phyloP scores from a whole-genome alignment of 2,888 invertebrate species.

The Muscina levida region DNA sequence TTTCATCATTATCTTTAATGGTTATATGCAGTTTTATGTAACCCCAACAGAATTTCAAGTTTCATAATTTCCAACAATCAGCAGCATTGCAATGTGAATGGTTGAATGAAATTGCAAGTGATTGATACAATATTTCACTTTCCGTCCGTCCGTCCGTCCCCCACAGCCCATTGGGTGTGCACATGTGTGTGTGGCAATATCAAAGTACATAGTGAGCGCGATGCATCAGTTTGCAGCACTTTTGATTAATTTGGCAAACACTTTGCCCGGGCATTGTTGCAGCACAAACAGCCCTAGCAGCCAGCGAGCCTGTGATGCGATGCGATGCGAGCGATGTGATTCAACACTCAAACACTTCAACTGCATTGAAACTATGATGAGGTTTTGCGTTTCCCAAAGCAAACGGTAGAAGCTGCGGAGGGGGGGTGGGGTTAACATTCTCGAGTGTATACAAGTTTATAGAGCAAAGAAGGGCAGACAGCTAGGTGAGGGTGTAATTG shows the following conservation, averaged over 20 bases:
- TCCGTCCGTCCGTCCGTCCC: neutral
- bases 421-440: neutral
- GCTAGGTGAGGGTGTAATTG: constrained; percentile 34
- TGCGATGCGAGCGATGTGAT: neutral
- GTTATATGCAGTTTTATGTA: too few relatives aligned
- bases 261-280: constrained; percentile 23
- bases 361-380: constrained; percentile 18
- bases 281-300: neutral
- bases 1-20: too few relatives aligned
- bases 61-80: too few relatives aligned
- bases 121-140: constrained; percentile 3
- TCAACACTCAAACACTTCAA: constrained; percentile 29
- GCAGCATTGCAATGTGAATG: too few relatives aligned
- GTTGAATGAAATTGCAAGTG: constrained; percentile 6
- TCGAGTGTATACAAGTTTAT: too few relatives aligned
- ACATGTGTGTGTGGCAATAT: neutral
- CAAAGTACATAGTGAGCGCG: constrained; percentile 9
- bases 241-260: constrained; percentile 45
- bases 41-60: too few relatives aligned
- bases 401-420: neutral
- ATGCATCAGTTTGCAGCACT: constrained; percentile 12
- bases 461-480: too few relatives aligned
- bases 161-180: neutral
- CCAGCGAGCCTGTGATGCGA: neutral
- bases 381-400: too few relatives aligned